Percentiles rank a stretch among this genome's conserved stretches.
Evolutionary conservation across 2,113 vertebrate species (phyloP).

Genomic region (Euleptes europaea): DNA sequence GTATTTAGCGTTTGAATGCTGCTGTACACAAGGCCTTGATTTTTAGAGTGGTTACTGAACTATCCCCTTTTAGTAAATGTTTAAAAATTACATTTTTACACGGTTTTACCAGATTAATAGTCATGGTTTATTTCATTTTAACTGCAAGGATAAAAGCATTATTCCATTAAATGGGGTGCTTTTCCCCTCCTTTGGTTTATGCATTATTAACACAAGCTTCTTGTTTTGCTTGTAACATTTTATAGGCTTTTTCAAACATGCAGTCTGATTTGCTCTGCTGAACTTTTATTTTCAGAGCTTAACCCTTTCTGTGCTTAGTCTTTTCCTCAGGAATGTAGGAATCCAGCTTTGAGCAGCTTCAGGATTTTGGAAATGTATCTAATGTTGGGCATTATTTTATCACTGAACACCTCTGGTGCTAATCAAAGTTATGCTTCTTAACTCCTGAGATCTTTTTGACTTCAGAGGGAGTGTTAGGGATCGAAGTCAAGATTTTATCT

Average conservation of each 20-base stretch:
- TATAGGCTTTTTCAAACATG: constrained; percentile 78
- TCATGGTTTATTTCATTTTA: constrained; percentile 79
- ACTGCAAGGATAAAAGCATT: constrained; percentile 79
- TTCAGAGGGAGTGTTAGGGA: not conserved
- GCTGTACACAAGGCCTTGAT: constrained; percentile 74
- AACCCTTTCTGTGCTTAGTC: constrained; percentile 67
- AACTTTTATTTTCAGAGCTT: constrained; percentile 70
- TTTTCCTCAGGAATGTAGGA: constrained; percentile 31
- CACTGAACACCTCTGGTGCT: constrained; percentile 24
- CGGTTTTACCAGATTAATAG: constrained; percentile 76
- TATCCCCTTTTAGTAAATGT: constrained; percentile 72
- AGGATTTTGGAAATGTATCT: constrained; percentile 10
- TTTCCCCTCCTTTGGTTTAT: constrained; percentile 69
- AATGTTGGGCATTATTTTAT: not conserved
- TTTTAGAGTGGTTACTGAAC: constrained; percentile 70
- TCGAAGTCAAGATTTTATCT: not conserved
- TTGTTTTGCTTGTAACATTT: constrained; percentile 83
- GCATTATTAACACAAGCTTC: constrained; percentile 84
- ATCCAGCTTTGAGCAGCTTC: not conserved
- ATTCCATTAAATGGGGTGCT: constrained; percentile 77
- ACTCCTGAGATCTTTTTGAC: not conserved
- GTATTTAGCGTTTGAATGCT: constrained; percentile 72
- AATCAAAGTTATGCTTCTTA: not conserved
- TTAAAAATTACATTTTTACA: constrained; percentile 75
- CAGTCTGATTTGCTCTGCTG: constrained; percentile 76